A percentile compares a stretch with the other conserved stretches of the same genome.
These are phyloP conservation scores for Daktulosphaira vitifoliae DNA, from an alignment of 1,140 invertebrate species.

Conservation along the genomic window DNA sequence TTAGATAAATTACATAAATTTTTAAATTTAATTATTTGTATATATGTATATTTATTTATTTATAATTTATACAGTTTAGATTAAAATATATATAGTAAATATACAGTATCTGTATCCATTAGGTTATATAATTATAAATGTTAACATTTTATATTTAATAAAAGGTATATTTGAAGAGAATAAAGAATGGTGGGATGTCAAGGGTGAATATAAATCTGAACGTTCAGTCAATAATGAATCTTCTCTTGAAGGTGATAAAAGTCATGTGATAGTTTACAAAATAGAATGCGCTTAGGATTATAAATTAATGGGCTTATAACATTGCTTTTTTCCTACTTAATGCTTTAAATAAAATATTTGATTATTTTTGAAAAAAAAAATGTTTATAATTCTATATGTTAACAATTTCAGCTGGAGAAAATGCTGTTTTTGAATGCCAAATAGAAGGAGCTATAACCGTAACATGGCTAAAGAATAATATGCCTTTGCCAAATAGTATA, in stretches of 20 bases:
- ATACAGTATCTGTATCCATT: background rate
- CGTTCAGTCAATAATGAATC: slow-evolving; percentile 21
- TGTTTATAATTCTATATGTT: too few relatives aligned
- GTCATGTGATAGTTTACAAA: slow-evolving; percentile 26
- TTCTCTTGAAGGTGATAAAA: slow-evolving; percentile 30
- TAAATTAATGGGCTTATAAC: slow-evolving; percentile 15
- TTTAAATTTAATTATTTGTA: background rate
- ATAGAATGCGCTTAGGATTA: slow-evolving; percentile 15
- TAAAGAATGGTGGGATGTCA: slow-evolving; percentile 30
- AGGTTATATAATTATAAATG: too few relatives aligned
- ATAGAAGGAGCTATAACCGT: slow-evolving; percentile 55
- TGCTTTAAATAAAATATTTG: too few relatives aligned
- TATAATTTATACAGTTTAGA: background rate
- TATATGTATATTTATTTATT: background rate
- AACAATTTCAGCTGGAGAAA: slow-evolving; percentile 70
- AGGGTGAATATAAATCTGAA: slow-evolving; percentile 30
- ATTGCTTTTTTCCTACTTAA: too few relatives aligned
- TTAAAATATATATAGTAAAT: background rate
- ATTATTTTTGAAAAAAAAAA: too few relatives aligned
- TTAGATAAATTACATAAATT: too few relatives aligned
- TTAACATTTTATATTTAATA: background rate
- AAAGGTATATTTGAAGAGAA: slow-evolving; percentile 24
- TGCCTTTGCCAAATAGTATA: slow-evolving; percentile 63
- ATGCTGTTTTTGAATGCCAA: slow-evolving; percentile 71
- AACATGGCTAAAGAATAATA: slow-evolving; percentile 85